Base-by-base conservation (phyloP, 2,888 invertebrate species). In the Epinotia demarniana region DNA sequence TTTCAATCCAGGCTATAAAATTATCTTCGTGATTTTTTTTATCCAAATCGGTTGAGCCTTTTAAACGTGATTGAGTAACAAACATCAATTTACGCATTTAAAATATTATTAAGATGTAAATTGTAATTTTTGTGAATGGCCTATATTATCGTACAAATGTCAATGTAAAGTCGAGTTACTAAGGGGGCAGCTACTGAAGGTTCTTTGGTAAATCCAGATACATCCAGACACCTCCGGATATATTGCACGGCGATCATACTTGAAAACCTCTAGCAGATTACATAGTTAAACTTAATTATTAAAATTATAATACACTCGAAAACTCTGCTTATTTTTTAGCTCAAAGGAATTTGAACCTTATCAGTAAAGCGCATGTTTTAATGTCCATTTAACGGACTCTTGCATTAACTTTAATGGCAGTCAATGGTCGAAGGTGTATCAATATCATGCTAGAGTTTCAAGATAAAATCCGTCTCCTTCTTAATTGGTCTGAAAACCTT, bases 261-360 rank as follows among this genome's bases (percentile, higher is more conserved):
- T 80, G 84, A 85, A 85, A 85, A 84, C 85, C 85, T 83, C 84
- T 77, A 80, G 77, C 81, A 84, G 83, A 82, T 80, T 74, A 57
- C 67, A 66, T 70, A 61, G 53, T 71, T 75, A 75, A 62, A 53
- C 71, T 61, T 72, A 64, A 75, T 53, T 61, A 73, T 27, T 71
- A 49, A 62, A 71, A 71, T 53, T 71, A 71, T 71, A 62, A 61
- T 27, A 12, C 62, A 39, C 70, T 71, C 62, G 49, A 63, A 16
- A 43, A 12, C 49, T 61, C 18, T 33, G 60, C 33, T 39, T 27
- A n/a, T 9, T 16, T 16, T 16, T 49, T 27, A 23, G 19, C 19
- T 19, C 18, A 63, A 19, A 63, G 8, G 0, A 39, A n/a, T 39
- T 18, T 18, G 18, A 62, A 33, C n/a, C 33, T 9, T 61, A 61